Conservation (phyloP, 2,888 invertebrate genomes). For the Drosophila pegasa region DNA sequence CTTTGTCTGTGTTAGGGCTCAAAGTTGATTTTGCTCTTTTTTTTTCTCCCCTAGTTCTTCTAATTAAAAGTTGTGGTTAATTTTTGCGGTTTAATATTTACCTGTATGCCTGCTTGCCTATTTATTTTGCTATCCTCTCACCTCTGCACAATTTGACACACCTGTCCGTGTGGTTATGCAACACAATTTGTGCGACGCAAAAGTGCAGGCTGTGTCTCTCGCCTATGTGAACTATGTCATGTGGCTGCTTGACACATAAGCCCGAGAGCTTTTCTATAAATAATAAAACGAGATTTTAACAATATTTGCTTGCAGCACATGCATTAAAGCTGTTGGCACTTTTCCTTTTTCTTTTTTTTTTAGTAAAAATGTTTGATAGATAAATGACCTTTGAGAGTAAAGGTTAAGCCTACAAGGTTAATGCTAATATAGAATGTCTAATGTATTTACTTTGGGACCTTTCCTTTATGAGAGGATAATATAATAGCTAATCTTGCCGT, state of each 20-base stretch:
- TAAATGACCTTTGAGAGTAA: constrained; percentile 2
- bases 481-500: too few relatives aligned
- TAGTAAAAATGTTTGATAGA: background rate
- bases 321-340: background rate
- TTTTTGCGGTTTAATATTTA: constrained; percentile 50
- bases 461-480: too few relatives aligned
- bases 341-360: too few relatives aligned
- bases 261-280: constrained; percentile 19
- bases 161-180: constrained; percentile 32
- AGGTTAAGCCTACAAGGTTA: background rate
- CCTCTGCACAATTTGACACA: background rate
- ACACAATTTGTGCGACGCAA: constrained; percentile 32
- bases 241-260: constrained; percentile 11
- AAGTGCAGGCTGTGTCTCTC: constrained; percentile 30
- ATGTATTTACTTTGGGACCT: constrained; percentile 1
- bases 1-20: background rate
- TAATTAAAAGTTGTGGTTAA: constrained; percentile 68
- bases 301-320: background rate
- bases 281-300: constrained; percentile 18
- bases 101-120: constrained; percentile 17
- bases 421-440: background rate
- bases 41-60: constrained; percentile 23
- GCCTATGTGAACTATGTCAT: constrained; percentile 26
- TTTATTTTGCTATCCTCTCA: constrained; percentile 2
- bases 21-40: constrained; percentile 13